Base-by-base conservation (phyloP, 2,797 vertebrate species). In the Catharus ustulatus region DNA sequence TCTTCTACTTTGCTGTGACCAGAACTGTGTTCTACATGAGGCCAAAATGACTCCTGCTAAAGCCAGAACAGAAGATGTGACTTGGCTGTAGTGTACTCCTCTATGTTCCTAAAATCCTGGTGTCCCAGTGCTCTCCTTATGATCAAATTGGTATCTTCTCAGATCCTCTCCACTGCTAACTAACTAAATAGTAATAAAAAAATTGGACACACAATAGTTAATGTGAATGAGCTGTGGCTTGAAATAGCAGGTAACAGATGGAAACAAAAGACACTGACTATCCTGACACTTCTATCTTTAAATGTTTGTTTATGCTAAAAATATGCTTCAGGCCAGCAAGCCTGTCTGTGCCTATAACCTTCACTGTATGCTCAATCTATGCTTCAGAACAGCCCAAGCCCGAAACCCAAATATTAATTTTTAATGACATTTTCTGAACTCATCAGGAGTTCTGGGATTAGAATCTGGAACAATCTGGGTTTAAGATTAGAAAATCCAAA, bases 251-350 rank as follows among this genome's bases (percentile, higher is more conserved):
- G 88, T 92, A 96, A 98, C 97, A 97, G 95, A 91, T 91, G 87
- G 96, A 59, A 93, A 97, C 96, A 97, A 97, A 97, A 97, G 97
- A 96, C 94, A 97, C 94, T 30, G 22, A 85, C 95, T 96, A 95
- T 97, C 96, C 97, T 96, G 94, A 97, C 45, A 87, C 75, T 97
- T 97, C 97, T 97, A 97, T 98, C 97, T 98, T 97, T 98, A 97
- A 97, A 97, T 97, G 98, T 97, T 98, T 98, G 97, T 96, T 98
- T 95, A 68, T 55, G 80, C 97, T 98, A 98, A 98, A 98, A 98
- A 98, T 98, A 98, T 10, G 52, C 83, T 88, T 76, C 62, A 79
- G 92, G 95, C 86, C 55, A 71, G 78, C 74, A 45, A 66, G 92
- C 84, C 85, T 94, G 88, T 88, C 93, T 55, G 94, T 93, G 95